Conservation (phyloP, 2,797 vertebrate species). For the Arctocebus calabarensis region DNA sequence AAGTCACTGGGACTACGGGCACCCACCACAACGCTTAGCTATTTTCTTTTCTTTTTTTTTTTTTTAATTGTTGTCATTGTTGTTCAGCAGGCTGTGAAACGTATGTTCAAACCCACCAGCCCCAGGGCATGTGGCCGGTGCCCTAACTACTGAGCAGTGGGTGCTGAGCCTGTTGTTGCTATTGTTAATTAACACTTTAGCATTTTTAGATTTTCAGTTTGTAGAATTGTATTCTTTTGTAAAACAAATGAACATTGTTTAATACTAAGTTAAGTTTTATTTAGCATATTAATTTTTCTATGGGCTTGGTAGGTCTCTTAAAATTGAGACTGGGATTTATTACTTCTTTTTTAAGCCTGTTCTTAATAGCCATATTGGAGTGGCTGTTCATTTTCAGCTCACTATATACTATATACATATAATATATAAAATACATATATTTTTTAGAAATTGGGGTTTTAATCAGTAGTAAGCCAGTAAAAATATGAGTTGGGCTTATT, state of each 20-base stretch:
- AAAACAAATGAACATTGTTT: neutral
- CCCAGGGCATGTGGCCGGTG: too few species aligned
- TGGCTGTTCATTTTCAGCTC: slow-evolving; percentile 87
- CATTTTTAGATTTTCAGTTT: slow-evolving; percentile 53
- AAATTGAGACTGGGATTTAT: slow-evolving; percentile 83
- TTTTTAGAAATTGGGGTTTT: slow-evolving; percentile 76
- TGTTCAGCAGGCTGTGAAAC: too few species aligned
- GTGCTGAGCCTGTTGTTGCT: slow-evolving; percentile 49
- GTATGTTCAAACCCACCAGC: too few species aligned
- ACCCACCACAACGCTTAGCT: too few species aligned
- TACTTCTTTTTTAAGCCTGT: slow-evolving; percentile 83
- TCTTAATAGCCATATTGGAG: slow-evolving; percentile 80
- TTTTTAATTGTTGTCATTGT: too few species aligned
- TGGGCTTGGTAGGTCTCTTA: slow-evolving; percentile 83
- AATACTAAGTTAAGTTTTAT: slow-evolving; percentile 26
- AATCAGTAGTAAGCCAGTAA: slow-evolving; percentile 84
- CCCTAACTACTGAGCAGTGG: too few species aligned
- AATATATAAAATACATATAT: too few species aligned
- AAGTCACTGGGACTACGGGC: too few species aligned
- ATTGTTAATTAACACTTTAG: slow-evolving; percentile 63
- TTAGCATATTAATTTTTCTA: slow-evolving; percentile 72
- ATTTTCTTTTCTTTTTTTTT: too few species aligned
- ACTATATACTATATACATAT: slow-evolving; percentile 6
- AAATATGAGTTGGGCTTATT: slow-evolving; percentile 85
- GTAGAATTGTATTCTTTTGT: slow-evolving; percentile 24